Percentiles rank a stretch among this genome's conserved stretches.
Evolutionary conservation across 2,888 invertebrate genomes (phyloP).

Genomic region (Acronicta psi): DNA sequence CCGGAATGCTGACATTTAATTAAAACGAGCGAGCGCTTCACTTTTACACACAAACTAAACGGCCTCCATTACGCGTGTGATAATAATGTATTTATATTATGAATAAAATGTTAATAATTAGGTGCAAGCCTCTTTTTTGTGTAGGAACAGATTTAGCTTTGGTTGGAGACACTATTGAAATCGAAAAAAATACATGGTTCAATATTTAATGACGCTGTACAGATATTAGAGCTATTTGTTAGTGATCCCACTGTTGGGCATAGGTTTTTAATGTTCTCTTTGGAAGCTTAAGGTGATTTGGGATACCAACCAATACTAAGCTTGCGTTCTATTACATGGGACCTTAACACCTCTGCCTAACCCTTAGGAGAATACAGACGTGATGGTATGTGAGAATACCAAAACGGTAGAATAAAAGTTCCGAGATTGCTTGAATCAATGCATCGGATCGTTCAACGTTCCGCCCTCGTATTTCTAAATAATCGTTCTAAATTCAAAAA

Average conservation of each 20-base stretch:
- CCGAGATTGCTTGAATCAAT: slow-evolving; percentile 2
- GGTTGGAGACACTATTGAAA: background rate
- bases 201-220: too few relatives aligned
- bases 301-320: too few relatives aligned
- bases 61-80: slow-evolving; percentile 66
- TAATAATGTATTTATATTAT: slow-evolving; percentile 51
- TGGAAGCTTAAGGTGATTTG: too few relatives aligned
- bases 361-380: too few relatives aligned
- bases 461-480: slow-evolving; percentile 39
- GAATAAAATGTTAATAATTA: slow-evolving; percentile 17
- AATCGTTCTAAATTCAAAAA: slow-evolving; percentile 44
- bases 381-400: background rate
- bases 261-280: background rate
- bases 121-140: background rate
- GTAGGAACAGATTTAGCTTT: slow-evolving; percentile 2
- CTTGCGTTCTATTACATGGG: too few relatives aligned
- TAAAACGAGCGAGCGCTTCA: slow-evolving; percentile 62
- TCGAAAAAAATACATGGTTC: too few relatives aligned
- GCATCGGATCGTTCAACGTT: slow-evolving; percentile 9
- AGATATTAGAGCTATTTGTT: too few relatives aligned
- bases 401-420: background rate
- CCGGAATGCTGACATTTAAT: slow-evolving; percentile 83
- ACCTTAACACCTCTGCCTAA: too few relatives aligned
- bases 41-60: slow-evolving; percentile 68
- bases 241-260: too few relatives aligned